Conservation (phyloP, 2,113 vertebrate species). For the Solea solea region DNA sequence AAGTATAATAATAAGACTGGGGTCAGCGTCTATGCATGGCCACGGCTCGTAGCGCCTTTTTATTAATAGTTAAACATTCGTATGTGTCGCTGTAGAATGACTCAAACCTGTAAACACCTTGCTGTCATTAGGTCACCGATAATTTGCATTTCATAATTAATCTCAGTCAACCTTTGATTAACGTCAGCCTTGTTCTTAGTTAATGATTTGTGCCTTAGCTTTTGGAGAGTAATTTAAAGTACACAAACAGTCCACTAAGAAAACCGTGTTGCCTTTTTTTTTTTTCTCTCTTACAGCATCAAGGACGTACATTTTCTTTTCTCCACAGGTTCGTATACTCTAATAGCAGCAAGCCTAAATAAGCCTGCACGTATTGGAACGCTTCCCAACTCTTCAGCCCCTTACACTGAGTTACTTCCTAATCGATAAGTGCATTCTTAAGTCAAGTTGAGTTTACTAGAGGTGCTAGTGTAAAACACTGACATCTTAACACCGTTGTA, state of each 20-base stretch:
- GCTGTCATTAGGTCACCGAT: slow-evolving; percentile 19
- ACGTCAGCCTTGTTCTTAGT: slow-evolving; percentile 29
- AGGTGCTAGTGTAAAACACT: slow-evolving; percentile 5
- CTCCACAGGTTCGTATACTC: slow-evolving; percentile 3
- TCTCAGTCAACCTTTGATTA: slow-evolving; percentile 69
- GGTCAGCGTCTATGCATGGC: background rate
- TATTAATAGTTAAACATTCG: slow-evolving; percentile 58
- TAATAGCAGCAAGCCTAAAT: background rate
- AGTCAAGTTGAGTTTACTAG: background rate
- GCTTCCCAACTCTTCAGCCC: background rate
- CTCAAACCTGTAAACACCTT: slow-evolving; percentile 44
- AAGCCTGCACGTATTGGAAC: background rate
- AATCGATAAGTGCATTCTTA: background rate
- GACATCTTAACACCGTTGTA: background rate
- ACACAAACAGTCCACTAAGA: background rate
- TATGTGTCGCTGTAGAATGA: slow-evolving; percentile 10
- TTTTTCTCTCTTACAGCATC: background rate
- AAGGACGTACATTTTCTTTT: slow-evolving; percentile 23
- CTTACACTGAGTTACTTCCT: slow-evolving; percentile 14
- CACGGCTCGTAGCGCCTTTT: slow-evolving; percentile 5
- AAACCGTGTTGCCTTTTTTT: background rate
- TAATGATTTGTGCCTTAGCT: slow-evolving; percentile 40
- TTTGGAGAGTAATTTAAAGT: background rate
- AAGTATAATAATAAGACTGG: background rate
- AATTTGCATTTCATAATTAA: slow-evolving; percentile 75